These are phyloP conservation scores for Bubo scandiacus DNA, from an alignment of 2,113 vertebrate species.

Conservation along the genomic window DNA sequence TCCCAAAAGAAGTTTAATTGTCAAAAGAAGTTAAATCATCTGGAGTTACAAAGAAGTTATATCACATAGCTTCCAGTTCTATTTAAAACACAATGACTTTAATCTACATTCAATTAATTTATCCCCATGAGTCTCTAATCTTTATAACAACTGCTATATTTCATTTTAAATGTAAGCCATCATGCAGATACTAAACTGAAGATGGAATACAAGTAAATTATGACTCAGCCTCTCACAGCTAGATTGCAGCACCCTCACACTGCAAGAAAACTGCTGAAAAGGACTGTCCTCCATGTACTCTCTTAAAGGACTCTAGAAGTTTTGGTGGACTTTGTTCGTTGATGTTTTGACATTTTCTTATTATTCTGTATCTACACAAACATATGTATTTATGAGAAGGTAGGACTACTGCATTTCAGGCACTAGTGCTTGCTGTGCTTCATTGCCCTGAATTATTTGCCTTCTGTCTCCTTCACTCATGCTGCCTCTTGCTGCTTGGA, in stretches of 20 bases:
- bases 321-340: neutral
- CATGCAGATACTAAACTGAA: neutral
- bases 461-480: neutral
- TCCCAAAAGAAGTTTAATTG: neutral
- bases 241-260: neutral
- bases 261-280: neutral
- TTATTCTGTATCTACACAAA: neutral
- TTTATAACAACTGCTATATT: neutral
- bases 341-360: neutral
- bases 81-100: neutral
- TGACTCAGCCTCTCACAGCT: neutral
- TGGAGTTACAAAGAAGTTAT: neutral
- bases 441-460: neutral
- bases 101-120: neutral
- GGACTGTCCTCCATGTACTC: neutral
- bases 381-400: neutral
- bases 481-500: neutral
- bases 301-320: neutral
- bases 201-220: neutral
- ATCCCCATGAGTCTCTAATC: neutral
- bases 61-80: neutral
- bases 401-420: neutral
- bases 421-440: fast-evolving
- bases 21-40: neutral
- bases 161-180: neutral